A percentile compares a stretch with the other conserved stretches of the same genome.
Conservation (phyloP, 2,113 vertebrate species). For the Panurus biarmicus region DNA sequence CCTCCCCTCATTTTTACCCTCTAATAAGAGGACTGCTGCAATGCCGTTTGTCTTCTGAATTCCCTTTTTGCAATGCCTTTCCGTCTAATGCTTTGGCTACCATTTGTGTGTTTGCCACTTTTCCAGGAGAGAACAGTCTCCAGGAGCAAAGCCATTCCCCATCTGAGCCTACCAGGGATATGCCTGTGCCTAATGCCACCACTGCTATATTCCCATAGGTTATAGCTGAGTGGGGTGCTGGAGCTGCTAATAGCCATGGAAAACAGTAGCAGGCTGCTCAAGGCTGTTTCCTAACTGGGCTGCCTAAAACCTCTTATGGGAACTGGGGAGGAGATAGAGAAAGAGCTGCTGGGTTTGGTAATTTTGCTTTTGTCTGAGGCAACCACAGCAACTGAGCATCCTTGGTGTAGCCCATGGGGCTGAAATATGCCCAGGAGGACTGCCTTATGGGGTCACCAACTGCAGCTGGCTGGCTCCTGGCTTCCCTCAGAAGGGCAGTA, state of each 20-base stretch:
- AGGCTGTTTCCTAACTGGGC: not conserved
- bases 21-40: not conserved
- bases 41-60: not conserved
- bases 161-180: not conserved
- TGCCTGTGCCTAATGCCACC: not conserved
- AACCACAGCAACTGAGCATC: not conserved
- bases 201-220: not conserved
- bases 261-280: not conserved
- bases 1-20: not conserved
- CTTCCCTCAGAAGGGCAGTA: not conserved
- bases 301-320: not conserved
- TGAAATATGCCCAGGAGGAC: rapidly evolving
- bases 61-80: not conserved
- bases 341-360: rapidly evolving
- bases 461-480: not conserved
- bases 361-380: rapidly evolving
- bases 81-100: rapidly evolving
- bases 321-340: not conserved
- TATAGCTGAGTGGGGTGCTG: not conserved
- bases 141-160: not conserved
- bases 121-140: not conserved
- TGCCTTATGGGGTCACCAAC: rapidly evolving
- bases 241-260: not conserved
- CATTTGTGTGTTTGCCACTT: not conserved
- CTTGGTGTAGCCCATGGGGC: not conserved